These are phyloP conservation scores for Drosophila demipolita DNA, from an alignment of 2,888 invertebrate genomes.

Conservation along the genomic window DNA sequence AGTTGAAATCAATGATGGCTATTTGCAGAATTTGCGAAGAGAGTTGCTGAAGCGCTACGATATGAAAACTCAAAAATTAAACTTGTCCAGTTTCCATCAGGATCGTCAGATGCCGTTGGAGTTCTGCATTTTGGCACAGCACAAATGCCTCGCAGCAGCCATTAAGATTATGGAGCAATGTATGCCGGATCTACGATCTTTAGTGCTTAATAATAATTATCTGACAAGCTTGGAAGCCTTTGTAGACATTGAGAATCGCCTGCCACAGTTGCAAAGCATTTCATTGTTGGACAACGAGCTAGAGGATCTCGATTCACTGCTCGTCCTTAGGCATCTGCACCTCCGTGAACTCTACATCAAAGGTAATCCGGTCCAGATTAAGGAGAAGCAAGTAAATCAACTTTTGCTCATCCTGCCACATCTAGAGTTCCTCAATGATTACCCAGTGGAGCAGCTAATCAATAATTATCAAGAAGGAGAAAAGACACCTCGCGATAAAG, in stretches of 20 bases:
- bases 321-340: background rate
- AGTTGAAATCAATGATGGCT: background rate
- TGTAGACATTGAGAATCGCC: background rate
- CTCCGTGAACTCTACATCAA: background rate
- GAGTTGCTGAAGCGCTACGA: background rate
- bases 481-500: background rate
- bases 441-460: background rate
- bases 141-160: slow-evolving; percentile 4
- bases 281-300: slow-evolving; percentile 7
- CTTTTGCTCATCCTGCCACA: background rate
- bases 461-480: background rate
- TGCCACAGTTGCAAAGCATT: background rate
- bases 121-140: slow-evolving; percentile 2
- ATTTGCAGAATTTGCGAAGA: background rate
- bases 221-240: background rate
- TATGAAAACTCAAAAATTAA: background rate
- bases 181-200: background rate
- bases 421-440: background rate
- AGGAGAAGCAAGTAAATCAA: background rate
- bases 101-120: background rate
- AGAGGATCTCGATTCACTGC: background rate
- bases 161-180: background rate
- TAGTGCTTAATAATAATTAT: background rate
- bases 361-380: background rate
- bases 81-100: slow-evolving; percentile 1